phyloP scores from a whole-genome alignment of 2,113 vertebrate species.

The Phalacrocorax brasilianus region DNA sequence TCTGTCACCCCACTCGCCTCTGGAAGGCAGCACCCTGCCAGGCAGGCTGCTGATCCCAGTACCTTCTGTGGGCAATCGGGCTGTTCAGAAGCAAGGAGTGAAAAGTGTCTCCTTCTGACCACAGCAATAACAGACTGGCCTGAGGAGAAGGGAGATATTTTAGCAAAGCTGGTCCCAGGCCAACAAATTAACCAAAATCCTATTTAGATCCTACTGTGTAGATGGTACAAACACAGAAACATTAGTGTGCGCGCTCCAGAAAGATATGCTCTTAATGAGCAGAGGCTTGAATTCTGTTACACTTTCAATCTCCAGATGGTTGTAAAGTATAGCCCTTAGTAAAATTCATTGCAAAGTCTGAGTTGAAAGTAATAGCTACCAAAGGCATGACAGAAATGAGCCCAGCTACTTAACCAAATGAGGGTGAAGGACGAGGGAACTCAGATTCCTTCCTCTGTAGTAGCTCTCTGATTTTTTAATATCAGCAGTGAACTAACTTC shows the following conservation, averaged over 20 bases:
- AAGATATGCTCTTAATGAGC: not conserved
- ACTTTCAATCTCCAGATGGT: not conserved
- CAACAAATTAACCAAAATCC: conserved; percentile 1
- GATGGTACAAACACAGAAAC: not conserved
- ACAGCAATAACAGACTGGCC: not conserved
- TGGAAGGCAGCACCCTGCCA: not conserved
- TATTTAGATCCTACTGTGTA: not conserved
- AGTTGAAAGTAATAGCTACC: not conserved
- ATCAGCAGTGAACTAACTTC: not conserved
- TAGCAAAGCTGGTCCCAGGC: not conserved
- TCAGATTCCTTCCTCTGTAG: not conserved
- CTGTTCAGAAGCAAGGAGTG: not conserved
- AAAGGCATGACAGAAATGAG: not conserved
- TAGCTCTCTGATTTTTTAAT: not conserved
- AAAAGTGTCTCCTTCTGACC: not conserved
- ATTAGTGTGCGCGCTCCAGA: not conserved
- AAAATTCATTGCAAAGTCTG: not conserved
- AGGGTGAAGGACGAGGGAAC: not conserved
- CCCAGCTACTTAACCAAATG: not conserved
- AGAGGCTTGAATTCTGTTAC: not conserved
- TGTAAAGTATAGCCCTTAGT: not conserved
- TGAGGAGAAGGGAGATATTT: not conserved
- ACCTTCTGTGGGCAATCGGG: not conserved
- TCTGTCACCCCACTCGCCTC: not conserved
- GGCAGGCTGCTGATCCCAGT: not conserved